Conservation (phyloP, 30 jellyfish, hydroid and myxozoan species). For the Haliclystus octoradiatus region DNA sequence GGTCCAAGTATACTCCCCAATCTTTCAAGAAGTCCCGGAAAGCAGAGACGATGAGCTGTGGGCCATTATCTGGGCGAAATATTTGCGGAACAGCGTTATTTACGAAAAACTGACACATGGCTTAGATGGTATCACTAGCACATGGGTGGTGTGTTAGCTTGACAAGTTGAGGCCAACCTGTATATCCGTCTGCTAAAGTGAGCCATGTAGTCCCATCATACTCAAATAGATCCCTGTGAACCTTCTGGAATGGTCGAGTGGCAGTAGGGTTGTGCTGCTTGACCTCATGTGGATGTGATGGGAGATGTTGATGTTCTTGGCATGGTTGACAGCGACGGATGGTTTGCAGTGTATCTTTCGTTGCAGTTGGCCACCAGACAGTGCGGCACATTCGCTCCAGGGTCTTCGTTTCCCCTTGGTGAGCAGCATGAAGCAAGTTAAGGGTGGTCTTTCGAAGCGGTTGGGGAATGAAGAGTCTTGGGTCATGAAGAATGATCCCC, state of each 20-base stretch:
- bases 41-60: not conserved
- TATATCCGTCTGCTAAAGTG: not conserved
- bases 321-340: not conserved
- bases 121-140: not conserved
- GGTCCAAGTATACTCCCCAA: not conserved
- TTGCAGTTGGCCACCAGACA: slow-evolving; percentile 2
- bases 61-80: not conserved
- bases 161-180: not conserved
- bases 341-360: not conserved
- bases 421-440: not conserved
- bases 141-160: not conserved
- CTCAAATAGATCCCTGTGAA: not conserved
- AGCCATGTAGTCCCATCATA: not conserved
- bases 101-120: not conserved
- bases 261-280: not conserved
- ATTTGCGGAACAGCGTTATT: not conserved
- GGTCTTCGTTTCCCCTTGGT: not conserved
- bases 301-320: not conserved
- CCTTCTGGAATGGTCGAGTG: not conserved
- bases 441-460: not conserved
- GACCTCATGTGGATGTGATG: not conserved
- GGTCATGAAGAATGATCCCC: not conserved
- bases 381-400: not conserved
- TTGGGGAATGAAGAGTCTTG: not conserved
- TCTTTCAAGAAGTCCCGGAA: not conserved